Conservation (phyloP, 1,140 invertebrate species). For the Cecropterus lyciades region DNA sequence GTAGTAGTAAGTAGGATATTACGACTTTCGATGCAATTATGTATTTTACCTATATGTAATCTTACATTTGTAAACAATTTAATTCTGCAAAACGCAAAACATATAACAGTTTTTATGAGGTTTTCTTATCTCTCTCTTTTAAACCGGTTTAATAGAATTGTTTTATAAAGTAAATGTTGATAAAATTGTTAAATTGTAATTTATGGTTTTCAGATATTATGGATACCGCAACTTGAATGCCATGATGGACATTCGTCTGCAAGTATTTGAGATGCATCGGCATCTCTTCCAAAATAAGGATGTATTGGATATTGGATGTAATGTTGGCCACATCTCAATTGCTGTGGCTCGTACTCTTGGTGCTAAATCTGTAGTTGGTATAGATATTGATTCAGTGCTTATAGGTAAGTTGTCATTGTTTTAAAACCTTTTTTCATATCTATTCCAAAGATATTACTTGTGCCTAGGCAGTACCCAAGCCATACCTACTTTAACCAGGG, state of each 20-base stretch:
- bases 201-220: conserved; percentile 90
- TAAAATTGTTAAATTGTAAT: neutral
- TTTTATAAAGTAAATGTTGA: no score
- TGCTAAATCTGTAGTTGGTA: conserved; percentile 94
- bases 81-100: no score
- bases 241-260: conserved; percentile 92
- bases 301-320: conserved; percentile 98
- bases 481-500: no score
- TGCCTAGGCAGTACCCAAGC: no score
- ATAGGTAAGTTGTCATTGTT: conserved; percentile 84
- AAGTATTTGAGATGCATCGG: conserved; percentile 90
- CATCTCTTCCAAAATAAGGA: conserved; percentile 96
- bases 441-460: no score
- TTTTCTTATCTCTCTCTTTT: no score
- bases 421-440: no score
- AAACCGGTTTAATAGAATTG: no score
- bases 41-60: no score
- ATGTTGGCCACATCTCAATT: conserved; percentile 97
- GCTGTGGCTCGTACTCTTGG: conserved; percentile 93
- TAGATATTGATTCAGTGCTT: conserved; percentile 97
- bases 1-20: neutral
- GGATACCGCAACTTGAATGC: conserved; percentile 95
- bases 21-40: no score
- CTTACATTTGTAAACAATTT: no score
- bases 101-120: no score